phyloP scores from a whole-genome alignment of 2,797 vertebrate species.

The Esox lucius region DNA sequence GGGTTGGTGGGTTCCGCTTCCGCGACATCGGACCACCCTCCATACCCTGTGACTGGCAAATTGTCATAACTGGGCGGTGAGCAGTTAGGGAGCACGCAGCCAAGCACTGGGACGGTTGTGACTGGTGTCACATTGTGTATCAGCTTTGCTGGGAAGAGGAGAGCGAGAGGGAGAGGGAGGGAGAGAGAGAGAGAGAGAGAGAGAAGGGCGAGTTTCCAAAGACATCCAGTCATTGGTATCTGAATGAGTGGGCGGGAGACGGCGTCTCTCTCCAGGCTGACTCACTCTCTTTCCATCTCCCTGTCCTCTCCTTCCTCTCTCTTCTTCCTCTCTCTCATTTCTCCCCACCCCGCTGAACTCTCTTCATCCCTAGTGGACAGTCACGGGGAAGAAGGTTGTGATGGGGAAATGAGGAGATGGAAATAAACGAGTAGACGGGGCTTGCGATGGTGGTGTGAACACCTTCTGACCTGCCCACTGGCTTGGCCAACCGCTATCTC shows the following conservation, averaged over 20 bases:
- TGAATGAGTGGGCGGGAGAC: not conserved
- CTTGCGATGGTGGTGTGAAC: slow-evolving; percentile 41
- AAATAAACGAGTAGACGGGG: slow-evolving; percentile 29
- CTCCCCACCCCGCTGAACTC: slow-evolving; percentile 22
- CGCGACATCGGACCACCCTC: not conserved
- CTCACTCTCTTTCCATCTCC: not conserved
- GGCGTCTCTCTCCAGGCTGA: not conserved
- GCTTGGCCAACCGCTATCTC: slow-evolving; percentile 37
- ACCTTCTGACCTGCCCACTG: slow-evolving; percentile 51
- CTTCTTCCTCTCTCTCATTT: slow-evolving; percentile 4
- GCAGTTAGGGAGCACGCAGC: not conserved
- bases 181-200: slow-evolving; percentile 4
- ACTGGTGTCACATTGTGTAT: not conserved
- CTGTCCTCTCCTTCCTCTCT: not conserved
- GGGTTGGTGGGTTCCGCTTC: not conserved
- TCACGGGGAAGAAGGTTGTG: not conserved
- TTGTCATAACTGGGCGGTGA: not conserved
- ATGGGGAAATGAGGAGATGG: slow-evolving; percentile 31
- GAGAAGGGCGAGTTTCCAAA: not conserved
- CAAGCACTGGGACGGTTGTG: not conserved
- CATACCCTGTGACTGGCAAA: not conserved
- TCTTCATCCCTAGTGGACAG: not conserved
- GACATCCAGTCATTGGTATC: not conserved
- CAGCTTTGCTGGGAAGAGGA: not conserved
- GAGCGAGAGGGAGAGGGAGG: slow-evolving; percentile 11